A percentile compares a stretch with the other conserved stretches of the same genome.
These are phyloP conservation scores for Glomeris marginata DNA, from an alignment of 2,888 invertebrate genomes.

Conservation along the genomic window DNA sequence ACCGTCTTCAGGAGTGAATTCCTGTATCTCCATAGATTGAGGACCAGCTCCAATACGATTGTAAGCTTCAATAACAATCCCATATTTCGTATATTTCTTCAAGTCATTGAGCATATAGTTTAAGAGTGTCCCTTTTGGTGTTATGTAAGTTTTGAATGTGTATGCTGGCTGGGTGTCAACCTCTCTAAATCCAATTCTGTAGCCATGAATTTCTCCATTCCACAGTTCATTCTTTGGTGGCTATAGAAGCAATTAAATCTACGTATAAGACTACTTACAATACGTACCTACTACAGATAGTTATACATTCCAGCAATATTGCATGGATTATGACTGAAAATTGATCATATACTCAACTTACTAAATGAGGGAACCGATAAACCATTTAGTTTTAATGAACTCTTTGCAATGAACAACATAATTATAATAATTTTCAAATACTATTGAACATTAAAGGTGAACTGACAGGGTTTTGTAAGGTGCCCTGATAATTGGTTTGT, in stretches of 20 bases:
- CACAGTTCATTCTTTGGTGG: conserved; percentile 25
- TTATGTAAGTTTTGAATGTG: conserved; percentile 19
- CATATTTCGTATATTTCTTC: conserved; percentile 21
- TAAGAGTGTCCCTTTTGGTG: conserved; percentile 11
- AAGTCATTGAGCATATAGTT: conserved; percentile 25
- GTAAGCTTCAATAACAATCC: conserved; percentile 21
- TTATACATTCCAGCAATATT: too few relatives aligned
- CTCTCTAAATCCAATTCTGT: conserved; percentile 30
- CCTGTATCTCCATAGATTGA: conserved; percentile 18
- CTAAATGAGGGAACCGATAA: too few relatives aligned
- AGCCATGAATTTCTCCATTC: conserved; percentile 31
- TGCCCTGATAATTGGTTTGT: too few relatives aligned
- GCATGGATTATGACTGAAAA: too few relatives aligned
- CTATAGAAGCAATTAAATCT: conserved; percentile 17
- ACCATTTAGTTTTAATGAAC: too few relatives aligned
- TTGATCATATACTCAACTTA: too few relatives aligned
- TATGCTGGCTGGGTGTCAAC: conserved; percentile 9
- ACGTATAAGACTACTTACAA: too few relatives aligned
- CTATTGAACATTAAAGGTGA: too few relatives aligned
- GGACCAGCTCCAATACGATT: conserved; percentile 23
- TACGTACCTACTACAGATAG: too few relatives aligned
- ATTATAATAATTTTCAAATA: too few relatives aligned
- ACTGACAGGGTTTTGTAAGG: too few relatives aligned
- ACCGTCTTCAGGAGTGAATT: conserved; percentile 23
- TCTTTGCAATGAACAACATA: too few relatives aligned